Evolutionary conservation across 1,140 invertebrate species (phyloP).

Genomic region (Pseudomyrmex concolor): DNA sequence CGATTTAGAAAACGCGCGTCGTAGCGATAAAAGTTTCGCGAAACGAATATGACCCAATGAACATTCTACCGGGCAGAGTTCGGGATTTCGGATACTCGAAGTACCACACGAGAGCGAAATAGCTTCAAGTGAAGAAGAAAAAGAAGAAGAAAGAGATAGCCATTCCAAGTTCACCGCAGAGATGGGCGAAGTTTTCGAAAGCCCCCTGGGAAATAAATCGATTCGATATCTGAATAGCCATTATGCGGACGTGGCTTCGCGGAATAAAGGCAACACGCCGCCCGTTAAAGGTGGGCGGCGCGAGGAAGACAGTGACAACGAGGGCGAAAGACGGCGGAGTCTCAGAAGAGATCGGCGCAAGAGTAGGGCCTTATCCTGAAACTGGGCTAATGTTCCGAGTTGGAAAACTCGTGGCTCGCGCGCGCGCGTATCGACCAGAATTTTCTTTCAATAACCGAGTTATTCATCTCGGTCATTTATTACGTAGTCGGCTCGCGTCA

Average conservation of each 20-base stretch:
- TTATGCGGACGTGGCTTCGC: constrained; percentile 72
- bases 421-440: constrained; percentile 70
- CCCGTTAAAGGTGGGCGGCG: constrained; percentile 18
- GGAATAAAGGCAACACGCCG: constrained; percentile 48
- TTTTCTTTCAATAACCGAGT: constrained; percentile 78
- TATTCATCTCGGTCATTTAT: constrained; percentile 76
- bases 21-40: constrained; percentile 45
- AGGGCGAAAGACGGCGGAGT: not conserved
- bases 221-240: constrained; percentile 78
- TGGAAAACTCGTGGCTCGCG: constrained; percentile 71
- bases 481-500: constrained; percentile 47
- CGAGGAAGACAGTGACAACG: not conserved
- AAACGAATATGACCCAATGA: constrained; percentile 53
- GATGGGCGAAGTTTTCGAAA: constrained; percentile 67
- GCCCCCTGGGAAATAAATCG: constrained; percentile 76
- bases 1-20: constrained; percentile 41
- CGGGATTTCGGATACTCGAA: constrained; percentile 3
- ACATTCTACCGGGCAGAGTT: constrained; percentile 26
- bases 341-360: not conserved
- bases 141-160: constrained; percentile 29
- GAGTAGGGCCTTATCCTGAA: constrained; percentile 63
- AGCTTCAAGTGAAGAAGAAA: constrained; percentile 14
- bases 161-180: constrained; percentile 55
- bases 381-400: constrained; percentile 79
- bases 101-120: constrained; percentile 21